These are phyloP conservation scores for Spilarctia lutea DNA, from an alignment of 2,888 invertebrate species.

Conservation along the genomic window DNA sequence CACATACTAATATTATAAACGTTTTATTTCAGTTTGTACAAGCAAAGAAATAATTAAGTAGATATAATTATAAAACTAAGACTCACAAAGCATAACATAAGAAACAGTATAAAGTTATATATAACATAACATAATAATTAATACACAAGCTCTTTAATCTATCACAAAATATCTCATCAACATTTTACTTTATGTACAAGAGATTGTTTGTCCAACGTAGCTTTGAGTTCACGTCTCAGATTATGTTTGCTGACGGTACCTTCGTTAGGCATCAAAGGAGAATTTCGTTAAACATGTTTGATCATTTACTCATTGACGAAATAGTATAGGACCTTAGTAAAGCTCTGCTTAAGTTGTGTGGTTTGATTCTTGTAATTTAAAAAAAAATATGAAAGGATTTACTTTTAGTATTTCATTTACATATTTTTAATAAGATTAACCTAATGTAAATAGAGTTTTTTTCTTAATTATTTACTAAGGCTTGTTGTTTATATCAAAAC, in stretches of 20 bases:
- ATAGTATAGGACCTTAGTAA: constrained; percentile 27
- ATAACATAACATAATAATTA: background rate
- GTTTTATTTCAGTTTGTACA: too few relatives aligned
- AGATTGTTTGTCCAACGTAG: constrained; percentile 13
- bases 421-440: too few relatives aligned
- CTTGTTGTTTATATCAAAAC: too few relatives aligned
- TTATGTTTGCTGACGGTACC: constrained; percentile 41
- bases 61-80: too few relatives aligned
- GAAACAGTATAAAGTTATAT: background rate
- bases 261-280: constrained; percentile 51
- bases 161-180: constrained; percentile 16
- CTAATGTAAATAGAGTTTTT: too few relatives aligned
- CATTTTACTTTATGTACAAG: constrained; percentile 18
- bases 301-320: constrained; percentile 23
- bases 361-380: background rate
- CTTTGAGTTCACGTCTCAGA: constrained; percentile 21
- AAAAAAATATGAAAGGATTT: background rate
- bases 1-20: too few relatives aligned
- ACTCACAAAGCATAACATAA: background rate
- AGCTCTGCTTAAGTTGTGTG: constrained; percentile 8
- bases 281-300: constrained; percentile 32
- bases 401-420: background rate
- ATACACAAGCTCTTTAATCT: background rate
- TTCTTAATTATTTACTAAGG: too few relatives aligned
- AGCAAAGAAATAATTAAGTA: too few relatives aligned